These are phyloP conservation scores for Shargacucullia verbasci DNA, from an alignment of 2,888 invertebrate genomes.

Conservation along the genomic window DNA sequence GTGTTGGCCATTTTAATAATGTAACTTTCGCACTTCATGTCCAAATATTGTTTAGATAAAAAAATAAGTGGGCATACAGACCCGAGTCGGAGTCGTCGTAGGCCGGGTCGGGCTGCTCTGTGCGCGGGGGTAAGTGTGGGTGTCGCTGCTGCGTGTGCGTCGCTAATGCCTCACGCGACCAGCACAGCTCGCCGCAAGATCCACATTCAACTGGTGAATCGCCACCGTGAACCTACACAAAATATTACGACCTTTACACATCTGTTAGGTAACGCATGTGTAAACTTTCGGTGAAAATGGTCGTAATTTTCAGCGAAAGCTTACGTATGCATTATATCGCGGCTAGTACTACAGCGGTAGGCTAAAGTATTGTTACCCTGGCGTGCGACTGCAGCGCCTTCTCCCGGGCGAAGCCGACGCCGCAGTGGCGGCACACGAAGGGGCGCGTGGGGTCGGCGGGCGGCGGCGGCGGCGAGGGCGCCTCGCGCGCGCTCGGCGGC, in stretches of 20 bases:
- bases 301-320: no score
- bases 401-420: slow-evolving; percentile 93
- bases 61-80: slow-evolving; percentile 33
- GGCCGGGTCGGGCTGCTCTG: slow-evolving; percentile 50
- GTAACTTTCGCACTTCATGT: no score
- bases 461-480: slow-evolving; percentile 69
- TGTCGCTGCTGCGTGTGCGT: slow-evolving; percentile 76
- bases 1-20: no score
- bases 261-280: no score
- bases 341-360: no score
- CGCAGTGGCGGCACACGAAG: slow-evolving; percentile 92
- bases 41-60: no score
- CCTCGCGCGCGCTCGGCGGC: slow-evolving; percentile 61
- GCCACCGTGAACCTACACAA: slow-evolving; percentile 91
- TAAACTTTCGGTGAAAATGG: no score
- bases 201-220: slow-evolving; percentile 94
- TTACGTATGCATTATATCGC: no score
- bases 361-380: no score
- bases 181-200: slow-evolving; percentile 95
- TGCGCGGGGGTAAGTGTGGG: slow-evolving; percentile 73
- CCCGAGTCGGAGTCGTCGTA: slow-evolving; percentile 77
- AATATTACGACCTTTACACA: not conserved
- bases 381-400: slow-evolving; percentile 94
- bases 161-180: slow-evolving; percentile 88
- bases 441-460: slow-evolving; percentile 92